A percentile compares a stretch with the other conserved stretches of the same genome.
These are phyloP conservation scores for Gallinago stenura DNA, from an alignment of 2,797 vertebrate genomes.

Conservation along the genomic window DNA sequence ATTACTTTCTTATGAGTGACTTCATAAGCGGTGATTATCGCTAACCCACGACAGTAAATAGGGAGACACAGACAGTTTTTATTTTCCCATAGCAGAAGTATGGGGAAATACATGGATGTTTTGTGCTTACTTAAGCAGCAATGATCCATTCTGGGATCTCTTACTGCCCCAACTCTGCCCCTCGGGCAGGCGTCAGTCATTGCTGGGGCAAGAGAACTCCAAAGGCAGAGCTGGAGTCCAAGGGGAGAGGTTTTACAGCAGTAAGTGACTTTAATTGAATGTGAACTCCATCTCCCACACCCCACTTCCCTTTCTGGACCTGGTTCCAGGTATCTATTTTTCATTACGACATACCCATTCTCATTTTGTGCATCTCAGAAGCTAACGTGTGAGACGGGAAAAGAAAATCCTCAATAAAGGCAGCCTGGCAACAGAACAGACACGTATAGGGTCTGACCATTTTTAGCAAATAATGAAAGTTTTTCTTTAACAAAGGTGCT, in stretches of 20 bases:
- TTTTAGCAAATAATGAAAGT: neutral
- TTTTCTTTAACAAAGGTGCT: neutral
- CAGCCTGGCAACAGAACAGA: neutral
- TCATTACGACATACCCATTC: neutral
- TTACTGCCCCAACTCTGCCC: neutral
- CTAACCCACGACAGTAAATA: slow-evolving; percentile 10
- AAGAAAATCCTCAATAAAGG: neutral
- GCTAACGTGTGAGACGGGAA: rapidly evolving
- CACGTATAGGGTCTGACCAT: rapidly evolving
- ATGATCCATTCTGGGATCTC: neutral
- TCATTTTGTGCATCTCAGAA: neutral
- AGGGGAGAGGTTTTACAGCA: neutral
- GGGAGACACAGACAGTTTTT: slow-evolving; percentile 19
- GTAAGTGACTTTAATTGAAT: neutral
- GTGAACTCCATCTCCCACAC: neutral
- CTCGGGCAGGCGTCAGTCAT: neutral
- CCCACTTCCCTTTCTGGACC: neutral
- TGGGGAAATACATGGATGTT: neutral
- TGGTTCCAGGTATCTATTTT: neutral
- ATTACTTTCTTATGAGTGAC: slow-evolving; percentile 36
- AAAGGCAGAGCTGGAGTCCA: neutral
- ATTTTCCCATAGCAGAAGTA: slow-evolving; percentile 20
- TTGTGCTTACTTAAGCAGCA: slow-evolving; percentile 33
- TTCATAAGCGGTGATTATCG: slow-evolving; percentile 4
- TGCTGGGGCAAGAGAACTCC: neutral